phyloP scores from a whole-genome alignment of 2,113 vertebrate species.

The Sisor rabdophorus region DNA sequence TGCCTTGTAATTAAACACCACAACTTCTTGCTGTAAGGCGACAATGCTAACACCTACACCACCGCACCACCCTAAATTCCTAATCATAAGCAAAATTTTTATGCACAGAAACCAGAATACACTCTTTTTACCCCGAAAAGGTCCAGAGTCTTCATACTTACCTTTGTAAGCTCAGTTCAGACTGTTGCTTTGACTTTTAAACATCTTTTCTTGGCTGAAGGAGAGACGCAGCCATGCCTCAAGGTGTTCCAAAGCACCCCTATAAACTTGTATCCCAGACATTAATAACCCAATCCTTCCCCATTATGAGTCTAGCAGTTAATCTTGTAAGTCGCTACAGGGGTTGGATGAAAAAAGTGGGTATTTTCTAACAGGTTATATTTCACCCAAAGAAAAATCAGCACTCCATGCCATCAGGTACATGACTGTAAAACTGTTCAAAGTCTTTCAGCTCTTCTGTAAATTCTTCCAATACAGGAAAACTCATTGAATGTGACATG shows the following conservation, averaged over 20 bases:
- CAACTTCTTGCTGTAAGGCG: too few species aligned
- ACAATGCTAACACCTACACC: too few species aligned
- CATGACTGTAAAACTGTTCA: background rate
- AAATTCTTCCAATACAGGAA: background rate
- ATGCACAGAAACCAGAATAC: background rate
- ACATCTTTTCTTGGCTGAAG: background rate
- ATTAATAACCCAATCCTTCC: conserved; percentile 8
- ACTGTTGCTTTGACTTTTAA: conserved; percentile 20
- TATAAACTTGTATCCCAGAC: background rate
- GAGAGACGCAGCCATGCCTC: conserved; percentile 9
- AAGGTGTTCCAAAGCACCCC: background rate
- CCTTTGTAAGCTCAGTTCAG: background rate
- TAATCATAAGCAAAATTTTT: background rate
- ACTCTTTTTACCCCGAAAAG: too few species aligned
- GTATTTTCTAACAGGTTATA: background rate
- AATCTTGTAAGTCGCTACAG: background rate
- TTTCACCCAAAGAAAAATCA: background rate
- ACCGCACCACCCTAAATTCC: too few species aligned
- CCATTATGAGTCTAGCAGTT: background rate
- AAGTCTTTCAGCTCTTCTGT: background rate
- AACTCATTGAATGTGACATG: background rate
- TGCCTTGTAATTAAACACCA: too few species aligned
- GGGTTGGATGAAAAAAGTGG: background rate
- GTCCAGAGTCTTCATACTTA: background rate
- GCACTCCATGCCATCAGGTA: background rate